Evolutionary conservation across 2,888 invertebrate species (phyloP), one percentile per base, ranked within the genome.

Genomic region (Drosophila tanythrix): DNA sequence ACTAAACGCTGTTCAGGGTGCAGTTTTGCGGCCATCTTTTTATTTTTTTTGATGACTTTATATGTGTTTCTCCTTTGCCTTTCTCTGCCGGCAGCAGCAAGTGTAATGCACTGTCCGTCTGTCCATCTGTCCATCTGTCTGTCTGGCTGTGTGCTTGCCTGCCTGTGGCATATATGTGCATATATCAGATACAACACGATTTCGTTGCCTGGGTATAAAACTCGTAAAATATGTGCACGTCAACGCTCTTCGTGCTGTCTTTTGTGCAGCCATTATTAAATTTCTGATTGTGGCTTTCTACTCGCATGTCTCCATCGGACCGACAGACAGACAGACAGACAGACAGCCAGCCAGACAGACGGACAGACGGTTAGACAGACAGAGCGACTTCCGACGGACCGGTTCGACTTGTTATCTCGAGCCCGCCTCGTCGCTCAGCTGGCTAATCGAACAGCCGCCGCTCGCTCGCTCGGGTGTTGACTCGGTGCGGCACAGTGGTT

Each of bases 251-350:
- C 74, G 83, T 79, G 89, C 75, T 79, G 83, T 75, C 82, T 84
- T 91, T 81, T 90, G 86, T 85, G 85, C 86, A 88, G 90, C 88
- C 90, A 91, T 90, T 89, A 91, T 90, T 91, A 81, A 88, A 88
- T 90, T 91, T 90, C 89, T 80, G 91, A 91, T 88, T 90, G 86
- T 83, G 90, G 89, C 88, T 91, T 89, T 91, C 89, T 82, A 87
- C 82, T 85, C 76, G 75, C 76, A 75, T 89, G 76, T 82, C 81
- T 83, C 76, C 64, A 62, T 48, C 58, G 57, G 67, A 51, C 72
- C 5, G 60, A 18, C 38, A 25, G 53, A 48, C 58, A 3, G 13
- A 46, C 57, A 8, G n/a, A n/a, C n/a, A n/a, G 36, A 58, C 46
- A 1, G 53, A 35, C 50, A 2, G 51, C 46, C 60, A 10, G 25